Conservation (phyloP, 2,797 vertebrate species). For the Pristis pectinata region DNA sequence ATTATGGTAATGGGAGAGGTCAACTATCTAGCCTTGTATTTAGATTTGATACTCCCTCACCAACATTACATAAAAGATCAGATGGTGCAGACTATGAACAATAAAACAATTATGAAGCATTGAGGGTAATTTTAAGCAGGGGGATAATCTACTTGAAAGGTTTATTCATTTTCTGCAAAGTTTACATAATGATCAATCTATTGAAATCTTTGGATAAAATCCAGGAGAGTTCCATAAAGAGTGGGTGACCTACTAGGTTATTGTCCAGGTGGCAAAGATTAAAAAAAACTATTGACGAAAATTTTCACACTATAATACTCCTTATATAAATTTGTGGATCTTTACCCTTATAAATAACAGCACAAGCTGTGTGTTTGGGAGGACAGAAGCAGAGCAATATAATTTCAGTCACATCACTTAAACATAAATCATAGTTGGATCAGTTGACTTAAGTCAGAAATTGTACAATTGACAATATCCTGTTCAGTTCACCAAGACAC, state of each 20-base stretch:
- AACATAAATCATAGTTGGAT: neutral
- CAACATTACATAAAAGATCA: neutral
- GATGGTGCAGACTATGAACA: neutral
- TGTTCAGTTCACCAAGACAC: neutral
- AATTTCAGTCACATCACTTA: neutral
- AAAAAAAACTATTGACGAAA: no score
- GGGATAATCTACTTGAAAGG: neutral
- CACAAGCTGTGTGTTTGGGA: neutral
- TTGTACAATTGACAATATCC: neutral
- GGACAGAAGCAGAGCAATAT: neutral
- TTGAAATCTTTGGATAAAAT: neutral
- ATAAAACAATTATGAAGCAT: neutral
- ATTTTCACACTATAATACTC: no score
- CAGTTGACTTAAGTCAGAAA: neutral
- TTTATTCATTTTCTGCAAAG: neutral
- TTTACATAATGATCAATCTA: neutral
- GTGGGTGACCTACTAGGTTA: neutral
- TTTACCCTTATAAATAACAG: neutral
- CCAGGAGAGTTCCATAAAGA: neutral
- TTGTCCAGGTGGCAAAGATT: neutral
- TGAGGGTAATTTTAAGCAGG: neutral
- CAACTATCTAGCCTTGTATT: neutral
- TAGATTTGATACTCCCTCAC: neutral
- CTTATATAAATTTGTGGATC: no score
- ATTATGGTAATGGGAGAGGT: neutral